Conservation (phyloP, 2,888 invertebrate genomes). For the Drosophila koepferae region DNA sequence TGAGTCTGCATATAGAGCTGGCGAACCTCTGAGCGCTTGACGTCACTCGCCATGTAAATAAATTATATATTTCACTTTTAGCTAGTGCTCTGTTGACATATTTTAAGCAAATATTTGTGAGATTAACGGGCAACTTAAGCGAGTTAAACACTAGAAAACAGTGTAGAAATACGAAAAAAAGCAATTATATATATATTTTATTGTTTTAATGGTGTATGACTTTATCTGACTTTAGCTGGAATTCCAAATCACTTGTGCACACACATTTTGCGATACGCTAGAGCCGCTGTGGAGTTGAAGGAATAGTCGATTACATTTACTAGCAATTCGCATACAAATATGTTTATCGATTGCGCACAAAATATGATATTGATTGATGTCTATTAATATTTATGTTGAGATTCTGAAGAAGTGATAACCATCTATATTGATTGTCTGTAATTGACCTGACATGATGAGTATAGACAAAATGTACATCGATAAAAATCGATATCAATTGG, state of each 20-base stretch:
- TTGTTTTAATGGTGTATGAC: neutral
- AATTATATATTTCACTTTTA: conserved; percentile 12
- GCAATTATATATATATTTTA: neutral
- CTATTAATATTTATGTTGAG: too few relatives aligned
- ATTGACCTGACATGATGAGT: too few relatives aligned
- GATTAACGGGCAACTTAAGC: conserved; percentile 12
- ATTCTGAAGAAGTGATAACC: too few relatives aligned
- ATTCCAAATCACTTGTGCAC: conserved; percentile 5
- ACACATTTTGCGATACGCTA: neutral
- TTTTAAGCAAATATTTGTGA: conserved; percentile 38
- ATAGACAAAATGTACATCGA: too few relatives aligned
- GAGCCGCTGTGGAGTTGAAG: too few relatives aligned
- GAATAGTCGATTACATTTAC: neutral
- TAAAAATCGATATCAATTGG: neutral
- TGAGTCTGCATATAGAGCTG: conserved; percentile 22
- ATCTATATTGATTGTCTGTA: too few relatives aligned
- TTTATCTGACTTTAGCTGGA: neutral
- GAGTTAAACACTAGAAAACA: conserved; percentile 2
- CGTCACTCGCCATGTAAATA: conserved; percentile 69
- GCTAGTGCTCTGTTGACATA: conserved; percentile 8
- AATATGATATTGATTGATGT: neutral
- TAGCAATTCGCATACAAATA: too few relatives aligned
- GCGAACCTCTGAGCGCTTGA: conserved; percentile 48
- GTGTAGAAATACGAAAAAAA: neutral
- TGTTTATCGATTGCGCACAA: neutral